A percentile compares a stretch with the other conserved stretches of the same genome.
phyloP scores from a whole-genome alignment of 2,797 vertebrate species.

The Sebastes jordani region DNA sequence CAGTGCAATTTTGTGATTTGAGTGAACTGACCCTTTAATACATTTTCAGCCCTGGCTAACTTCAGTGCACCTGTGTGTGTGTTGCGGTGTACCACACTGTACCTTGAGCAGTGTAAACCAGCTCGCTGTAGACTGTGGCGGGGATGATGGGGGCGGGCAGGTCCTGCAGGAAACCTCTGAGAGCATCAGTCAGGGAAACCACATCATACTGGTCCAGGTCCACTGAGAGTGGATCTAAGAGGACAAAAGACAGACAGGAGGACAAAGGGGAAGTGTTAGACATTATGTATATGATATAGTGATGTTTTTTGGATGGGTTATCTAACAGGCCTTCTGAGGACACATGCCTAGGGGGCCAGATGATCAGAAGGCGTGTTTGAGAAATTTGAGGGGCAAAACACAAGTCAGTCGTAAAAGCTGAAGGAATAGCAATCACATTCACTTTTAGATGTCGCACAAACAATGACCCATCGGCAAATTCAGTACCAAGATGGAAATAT shows the following conservation, averaged over 20 bases:
- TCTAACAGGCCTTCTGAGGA: not conserved
- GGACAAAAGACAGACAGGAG: not conserved
- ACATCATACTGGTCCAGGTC: constrained; percentile 76
- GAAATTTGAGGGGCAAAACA: not conserved
- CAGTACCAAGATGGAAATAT: not conserved
- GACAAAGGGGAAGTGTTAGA: not conserved
- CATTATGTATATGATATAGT: not conserved
- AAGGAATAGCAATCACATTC: not conserved
- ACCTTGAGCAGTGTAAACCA: constrained; percentile 83
- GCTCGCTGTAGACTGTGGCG: constrained; percentile 74
- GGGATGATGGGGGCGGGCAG: constrained; percentile 74
- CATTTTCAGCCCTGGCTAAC: not conserved
- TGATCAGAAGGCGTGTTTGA: too few relatives aligned
- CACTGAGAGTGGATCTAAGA: constrained; percentile 63
- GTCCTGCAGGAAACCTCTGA: constrained; percentile 76
- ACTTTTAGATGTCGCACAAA: not conserved
- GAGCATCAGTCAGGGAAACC: constrained; percentile 68
- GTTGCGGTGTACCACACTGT: not conserved
- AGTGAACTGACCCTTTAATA: not conserved
- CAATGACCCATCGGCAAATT: too few relatives aligned
- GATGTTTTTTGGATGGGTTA: not conserved
- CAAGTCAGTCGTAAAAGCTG: not conserved
- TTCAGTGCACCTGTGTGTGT: not conserved
- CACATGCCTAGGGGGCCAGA: not conserved
- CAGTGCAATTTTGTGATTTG: not conserved